Evolutionary conservation across 2,113 vertebrate species (phyloP).

Genomic region (Macroglossus sobrinus): DNA sequence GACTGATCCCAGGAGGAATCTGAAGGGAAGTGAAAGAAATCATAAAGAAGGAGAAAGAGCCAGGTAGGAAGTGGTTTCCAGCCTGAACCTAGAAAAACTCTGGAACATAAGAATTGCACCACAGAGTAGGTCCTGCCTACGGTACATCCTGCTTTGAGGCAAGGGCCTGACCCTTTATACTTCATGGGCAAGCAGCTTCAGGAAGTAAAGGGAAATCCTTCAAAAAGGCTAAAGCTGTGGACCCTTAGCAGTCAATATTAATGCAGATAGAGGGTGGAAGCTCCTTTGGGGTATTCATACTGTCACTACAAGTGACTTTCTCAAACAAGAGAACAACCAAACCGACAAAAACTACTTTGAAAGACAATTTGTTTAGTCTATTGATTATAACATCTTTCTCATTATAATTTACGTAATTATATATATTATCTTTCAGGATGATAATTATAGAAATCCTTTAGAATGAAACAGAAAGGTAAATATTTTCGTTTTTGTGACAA

Average conservation of each 20-base stretch:
- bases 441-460: constrained; percentile 50
- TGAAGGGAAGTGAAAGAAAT: neutral
- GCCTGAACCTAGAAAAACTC: neutral
- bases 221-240: too few species aligned
- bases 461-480: constrained; percentile 39
- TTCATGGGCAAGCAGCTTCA: neutral
- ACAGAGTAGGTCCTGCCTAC: neutral
- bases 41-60: neutral
- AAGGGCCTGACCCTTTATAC: too few species aligned
- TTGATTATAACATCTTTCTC: constrained; percentile 48
- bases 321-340: neutral
- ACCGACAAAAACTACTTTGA: neutral
- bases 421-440: constrained; percentile 21
- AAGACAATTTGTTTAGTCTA: constrained; percentile 35
- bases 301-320: neutral
- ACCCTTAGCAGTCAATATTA: neutral
- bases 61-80: neutral
- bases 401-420: constrained; percentile 33
- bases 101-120: neutral
- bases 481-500: constrained; percentile 40
- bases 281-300: too few species aligned
- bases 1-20: neutral
- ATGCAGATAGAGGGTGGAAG: neutral
- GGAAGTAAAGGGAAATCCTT: neutral
- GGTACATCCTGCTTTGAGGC: neutral